phyloP scores from a whole-genome alignment of 2,113 vertebrate genomes.

The Clarias magur region DNA sequence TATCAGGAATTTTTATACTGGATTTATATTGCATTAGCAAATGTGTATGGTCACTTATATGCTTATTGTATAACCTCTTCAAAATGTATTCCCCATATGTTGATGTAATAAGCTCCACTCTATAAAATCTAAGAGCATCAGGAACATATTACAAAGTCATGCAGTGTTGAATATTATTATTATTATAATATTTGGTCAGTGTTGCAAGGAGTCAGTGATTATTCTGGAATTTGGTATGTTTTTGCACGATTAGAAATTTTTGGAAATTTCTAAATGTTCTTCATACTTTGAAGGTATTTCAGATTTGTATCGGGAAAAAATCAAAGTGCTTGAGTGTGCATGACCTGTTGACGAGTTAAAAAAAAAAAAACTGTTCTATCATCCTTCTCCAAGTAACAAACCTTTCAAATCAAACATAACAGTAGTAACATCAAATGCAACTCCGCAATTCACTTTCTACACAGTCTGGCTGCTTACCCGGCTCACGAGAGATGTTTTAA shows the following conservation, averaged over 20 bases:
- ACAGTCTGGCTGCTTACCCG: slow-evolving; percentile 63
- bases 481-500: slow-evolving; percentile 53
- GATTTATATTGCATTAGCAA: neutral
- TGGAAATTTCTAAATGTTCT: neutral
- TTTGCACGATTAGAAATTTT: no score
- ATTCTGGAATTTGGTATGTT: neutral
- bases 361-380: no score
- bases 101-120: no score
- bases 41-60: neutral
- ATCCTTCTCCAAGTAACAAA: neutral
- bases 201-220: no score
- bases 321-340: no score
- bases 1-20: no score
- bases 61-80: neutral
- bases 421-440: slow-evolving; percentile 27
- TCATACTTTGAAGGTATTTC: neutral
- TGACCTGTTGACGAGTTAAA: neutral
- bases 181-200: neutral
- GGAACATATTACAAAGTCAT: no score
- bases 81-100: no score
- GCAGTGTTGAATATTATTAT: neutral
- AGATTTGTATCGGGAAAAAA: neutral
- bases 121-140: no score
- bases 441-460: slow-evolving; percentile 66
- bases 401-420: neutral